Percentiles rank a stretch among this genome's conserved stretches.
phyloP scores from a whole-genome alignment of 1,140 invertebrate species.

The Lordiphosa mommai region DNA sequence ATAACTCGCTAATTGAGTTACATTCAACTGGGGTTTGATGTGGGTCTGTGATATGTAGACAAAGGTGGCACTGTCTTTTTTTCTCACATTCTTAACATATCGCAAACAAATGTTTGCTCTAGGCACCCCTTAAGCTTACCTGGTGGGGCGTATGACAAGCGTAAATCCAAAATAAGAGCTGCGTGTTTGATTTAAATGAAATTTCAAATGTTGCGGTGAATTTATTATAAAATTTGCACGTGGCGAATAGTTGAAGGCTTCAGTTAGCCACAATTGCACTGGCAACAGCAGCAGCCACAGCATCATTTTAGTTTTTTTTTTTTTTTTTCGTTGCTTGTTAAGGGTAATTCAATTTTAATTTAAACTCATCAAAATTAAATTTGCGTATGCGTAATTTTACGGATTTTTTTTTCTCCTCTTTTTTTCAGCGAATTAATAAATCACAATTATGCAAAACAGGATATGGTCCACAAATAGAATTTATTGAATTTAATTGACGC shows the following conservation, averaged over 20 bases:
- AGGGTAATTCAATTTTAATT: constrained; percentile 22
- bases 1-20: constrained; percentile 27
- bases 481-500: constrained; percentile 61
- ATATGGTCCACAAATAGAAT: constrained; percentile 37
- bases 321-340: constrained; percentile 7
- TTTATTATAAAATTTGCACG: constrained; percentile 51
- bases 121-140: constrained; percentile 40
- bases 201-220: constrained; percentile 45
- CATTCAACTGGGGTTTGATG: constrained; percentile 2
- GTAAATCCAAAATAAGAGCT: constrained; percentile 77
- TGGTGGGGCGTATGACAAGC: constrained; percentile 63
- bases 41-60: constrained; percentile 36
- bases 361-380: constrained; percentile 41
- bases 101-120: neutral
- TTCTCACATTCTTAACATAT: constrained; percentile 6
- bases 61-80: constrained; percentile 26
- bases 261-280: constrained; percentile 5
- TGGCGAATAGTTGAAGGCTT: constrained; percentile 65
- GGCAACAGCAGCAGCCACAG: constrained; percentile 18
- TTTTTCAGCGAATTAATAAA: constrained; percentile 40
- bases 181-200: constrained; percentile 53
- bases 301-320: constrained; percentile 12
- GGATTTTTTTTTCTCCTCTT: constrained; percentile 5
- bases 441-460: constrained; percentile 53
- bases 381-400: constrained; percentile 41